Evolutionary conservation across 2,888 invertebrate genomes (phyloP), one percentile per base, ranked within the genome.

Genomic region (Sphaerophoria taeniata): DNA sequence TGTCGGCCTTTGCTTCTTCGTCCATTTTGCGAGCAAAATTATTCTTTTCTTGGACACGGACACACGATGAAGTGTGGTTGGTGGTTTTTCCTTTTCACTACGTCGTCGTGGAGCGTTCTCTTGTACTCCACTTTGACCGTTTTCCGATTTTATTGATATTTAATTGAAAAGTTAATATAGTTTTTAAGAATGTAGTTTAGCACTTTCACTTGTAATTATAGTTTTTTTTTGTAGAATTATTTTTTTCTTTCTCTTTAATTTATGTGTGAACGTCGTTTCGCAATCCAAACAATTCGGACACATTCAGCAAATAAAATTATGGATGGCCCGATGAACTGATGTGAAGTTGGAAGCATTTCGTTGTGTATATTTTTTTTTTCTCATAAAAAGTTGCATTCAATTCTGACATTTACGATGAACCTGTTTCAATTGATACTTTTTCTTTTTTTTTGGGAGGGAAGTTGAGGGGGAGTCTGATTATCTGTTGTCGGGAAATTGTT

Each of bases 181-280:
- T 71, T 72, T 80, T 45, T 56, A 76, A 39, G 55, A 80, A 65
- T 85, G 12, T 55, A 47, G 60, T 70, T 76, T 14, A 86, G 60
- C 82, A 73, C 82, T 82, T 86, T 86, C 86, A 81, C 82, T 77
- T 74, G 77, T 67, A 86, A 82, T 78, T 86, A 73, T 78, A 78
- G 72, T 76, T 78, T 78, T 49, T 43, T 49, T 65, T 65, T 65
- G 34, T 71, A 73, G 82, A 82, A 86, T 78, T 77, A 77, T 78
- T 86, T 71, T 85, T 84, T 86, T 77, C 74, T 78, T 86, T 71
- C 81, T 84, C 82, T 86, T 74, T 86, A 85, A 81, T 85, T 76
- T 85, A 82, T 86, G 82, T 86, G 77, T 86, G 82, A 86, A 86
- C 86, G 86, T 86, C 86, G 86, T 86, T 86, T 86, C 86, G 86